Evolutionary conservation across 1,140 invertebrate genomes (phyloP).

Genomic region (Tetragonula clypearis): DNA sequence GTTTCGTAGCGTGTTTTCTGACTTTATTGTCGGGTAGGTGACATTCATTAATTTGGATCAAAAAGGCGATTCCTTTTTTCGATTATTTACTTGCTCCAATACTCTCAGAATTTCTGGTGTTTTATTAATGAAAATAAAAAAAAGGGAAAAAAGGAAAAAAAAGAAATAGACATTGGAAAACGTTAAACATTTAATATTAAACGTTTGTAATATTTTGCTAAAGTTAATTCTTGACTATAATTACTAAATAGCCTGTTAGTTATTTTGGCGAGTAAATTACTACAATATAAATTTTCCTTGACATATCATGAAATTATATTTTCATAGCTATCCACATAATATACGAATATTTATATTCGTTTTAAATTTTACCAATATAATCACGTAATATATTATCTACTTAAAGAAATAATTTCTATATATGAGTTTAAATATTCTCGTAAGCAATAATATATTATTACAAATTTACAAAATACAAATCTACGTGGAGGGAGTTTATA

Average conservation of each 20-base stretch:
- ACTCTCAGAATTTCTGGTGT: not conserved
- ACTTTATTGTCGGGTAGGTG: slow-evolving; percentile 14
- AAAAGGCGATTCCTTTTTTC: not conserved
- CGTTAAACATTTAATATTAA: no score
- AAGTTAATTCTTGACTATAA: not conserved
- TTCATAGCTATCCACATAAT: not conserved
- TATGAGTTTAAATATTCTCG: no score
- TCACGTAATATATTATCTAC: not conserved
- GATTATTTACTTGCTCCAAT: not conserved
- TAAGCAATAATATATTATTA: no score
- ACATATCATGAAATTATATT: not conserved
- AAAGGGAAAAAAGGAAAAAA: not conserved
- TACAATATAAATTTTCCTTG: not conserved
- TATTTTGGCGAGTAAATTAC: not conserved
- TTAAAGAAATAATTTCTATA: no score
- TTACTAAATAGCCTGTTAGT: not conserved
- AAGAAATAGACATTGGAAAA: not conserved
- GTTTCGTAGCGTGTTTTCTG: slow-evolving; percentile 17
- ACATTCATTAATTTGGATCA: slow-evolving; percentile 11
- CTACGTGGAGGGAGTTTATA: no score
- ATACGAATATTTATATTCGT: not conserved
- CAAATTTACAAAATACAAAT: no score
- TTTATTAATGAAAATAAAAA: not conserved
- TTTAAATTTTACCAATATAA: not conserved
- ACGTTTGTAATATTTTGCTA: not conserved